A percentile compares a stretch with the other conserved stretches of the same genome.
phyloP scores from a whole-genome alignment of 2,113 vertebrate genomes.

The Mionectes macconnelli region DNA sequence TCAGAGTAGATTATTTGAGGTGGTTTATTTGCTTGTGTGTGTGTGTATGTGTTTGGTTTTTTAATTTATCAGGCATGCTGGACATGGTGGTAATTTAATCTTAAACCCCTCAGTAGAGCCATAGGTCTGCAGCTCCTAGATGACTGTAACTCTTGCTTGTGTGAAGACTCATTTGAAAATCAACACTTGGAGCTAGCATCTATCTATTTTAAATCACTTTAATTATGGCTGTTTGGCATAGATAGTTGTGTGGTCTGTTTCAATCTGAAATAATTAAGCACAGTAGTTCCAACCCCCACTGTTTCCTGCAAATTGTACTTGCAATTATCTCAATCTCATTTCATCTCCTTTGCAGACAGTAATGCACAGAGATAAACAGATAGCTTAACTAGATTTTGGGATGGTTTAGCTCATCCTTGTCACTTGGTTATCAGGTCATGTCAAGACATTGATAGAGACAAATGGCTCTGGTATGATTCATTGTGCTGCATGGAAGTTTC shows the following conservation, averaged over 20 bases:
- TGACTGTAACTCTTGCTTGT: not conserved
- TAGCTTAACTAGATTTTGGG: constrained; percentile 38
- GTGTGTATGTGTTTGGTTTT: not conserved
- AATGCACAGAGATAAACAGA: constrained; percentile 51
- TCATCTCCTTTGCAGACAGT: constrained; percentile 47
- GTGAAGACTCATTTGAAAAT: constrained; percentile 46
- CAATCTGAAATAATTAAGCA: constrained; percentile 69
- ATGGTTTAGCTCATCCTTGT: constrained; percentile 59
- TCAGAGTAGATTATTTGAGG: not conserved
- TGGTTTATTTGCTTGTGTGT: not conserved
- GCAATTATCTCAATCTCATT: constrained; percentile 69
- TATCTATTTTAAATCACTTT: constrained; percentile 68
- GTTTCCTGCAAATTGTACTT: constrained; percentile 61
- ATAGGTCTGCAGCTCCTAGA: not conserved
- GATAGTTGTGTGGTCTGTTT: constrained; percentile 66
- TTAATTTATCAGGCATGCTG: not conserved
- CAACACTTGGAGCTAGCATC: constrained; percentile 51
- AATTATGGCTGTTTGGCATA: constrained; percentile 67
- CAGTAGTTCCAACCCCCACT: constrained; percentile 55
- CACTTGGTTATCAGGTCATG: constrained; percentile 31
- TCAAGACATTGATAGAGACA: constrained; percentile 7
- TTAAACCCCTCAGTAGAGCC: not conserved
- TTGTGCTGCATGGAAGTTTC: not conserved
- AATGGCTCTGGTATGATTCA: constrained; percentile 10
- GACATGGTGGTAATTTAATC: not conserved